phyloP scores from a whole-genome alignment of 2,113 vertebrate genomes.

The Heliornis fulica region DNA sequence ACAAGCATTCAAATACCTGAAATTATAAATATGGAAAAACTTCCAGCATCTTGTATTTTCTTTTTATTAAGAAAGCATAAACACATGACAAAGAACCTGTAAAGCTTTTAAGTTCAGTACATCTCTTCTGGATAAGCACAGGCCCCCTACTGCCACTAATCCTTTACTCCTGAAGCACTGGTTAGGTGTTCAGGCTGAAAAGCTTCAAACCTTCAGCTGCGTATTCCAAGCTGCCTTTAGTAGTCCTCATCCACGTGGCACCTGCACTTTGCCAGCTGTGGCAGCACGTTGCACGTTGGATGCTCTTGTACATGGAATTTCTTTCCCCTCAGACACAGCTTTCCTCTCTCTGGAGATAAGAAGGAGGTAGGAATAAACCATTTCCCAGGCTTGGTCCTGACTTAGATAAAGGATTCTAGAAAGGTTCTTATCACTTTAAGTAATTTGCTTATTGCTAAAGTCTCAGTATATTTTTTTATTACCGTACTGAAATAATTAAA shows the following conservation, averaged over 20 bases:
- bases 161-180: background rate
- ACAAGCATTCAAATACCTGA: background rate
- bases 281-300: accelerated
- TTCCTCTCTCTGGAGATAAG: background rate
- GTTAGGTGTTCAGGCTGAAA: background rate
- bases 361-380: background rate
- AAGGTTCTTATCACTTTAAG: background rate
- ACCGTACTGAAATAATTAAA: background rate
- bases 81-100: background rate
- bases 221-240: background rate
- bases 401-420: background rate
- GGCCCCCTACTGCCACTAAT: background rate
- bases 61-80: background rate
- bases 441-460: background rate
- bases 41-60: background rate
- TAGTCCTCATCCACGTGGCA: background rate
- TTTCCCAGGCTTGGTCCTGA: background rate
- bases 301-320: background rate
- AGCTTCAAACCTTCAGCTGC: background rate
- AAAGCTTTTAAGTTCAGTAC: background rate
- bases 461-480: background rate
- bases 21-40: background rate
- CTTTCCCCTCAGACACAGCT: background rate
- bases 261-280: background rate
- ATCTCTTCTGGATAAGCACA: background rate